These are phyloP conservation scores for Chrysochloris asiatica DNA, from an alignment of 2,113 vertebrate genomes.

Conservation along the genomic window DNA sequence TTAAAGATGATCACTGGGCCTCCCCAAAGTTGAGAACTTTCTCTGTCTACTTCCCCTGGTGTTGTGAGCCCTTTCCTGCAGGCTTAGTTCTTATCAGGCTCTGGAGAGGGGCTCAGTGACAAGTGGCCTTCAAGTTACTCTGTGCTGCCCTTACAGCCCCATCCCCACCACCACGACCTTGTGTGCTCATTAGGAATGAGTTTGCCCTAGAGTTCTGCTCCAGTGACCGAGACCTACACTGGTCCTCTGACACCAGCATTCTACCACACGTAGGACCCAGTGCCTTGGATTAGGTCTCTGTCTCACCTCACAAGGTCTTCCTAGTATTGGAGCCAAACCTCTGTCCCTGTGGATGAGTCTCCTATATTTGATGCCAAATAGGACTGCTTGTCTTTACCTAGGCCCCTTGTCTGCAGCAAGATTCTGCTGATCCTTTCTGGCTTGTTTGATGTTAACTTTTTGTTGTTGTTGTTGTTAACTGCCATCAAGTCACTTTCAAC, in stretches of 20 bases:
- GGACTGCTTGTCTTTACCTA: slow-evolving; percentile 16
- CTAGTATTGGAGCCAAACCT: slow-evolving; percentile 5
- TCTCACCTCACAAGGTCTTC: slow-evolving; percentile 28
- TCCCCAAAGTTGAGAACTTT: background rate
- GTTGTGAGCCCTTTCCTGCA: background rate
- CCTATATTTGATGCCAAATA: background rate
- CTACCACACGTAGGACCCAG: background rate
- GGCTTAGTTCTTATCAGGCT: background rate
- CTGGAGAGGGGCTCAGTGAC: background rate
- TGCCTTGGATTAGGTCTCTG: background rate
- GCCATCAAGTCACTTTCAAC: too few species aligned
- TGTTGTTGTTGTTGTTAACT: too few species aligned
- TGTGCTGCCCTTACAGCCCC: background rate
- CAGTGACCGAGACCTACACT: background rate
- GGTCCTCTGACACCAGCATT: too few species aligned
- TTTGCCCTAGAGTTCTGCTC: background rate
- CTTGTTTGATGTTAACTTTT: background rate
- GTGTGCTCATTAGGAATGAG: background rate
- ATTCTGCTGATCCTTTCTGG: background rate
- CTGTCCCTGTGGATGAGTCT: background rate
- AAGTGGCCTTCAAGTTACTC: background rate
- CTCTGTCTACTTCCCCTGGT: background rate
- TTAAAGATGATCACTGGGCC: background rate
- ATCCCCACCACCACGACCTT: background rate
- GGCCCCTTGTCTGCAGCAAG: background rate